Percentiles rank a stretch among this genome's conserved stretches.
These are phyloP conservation scores for Aldabrachelys gigantea DNA, from an alignment of 2,113 vertebrate genomes.

Conservation along the genomic window DNA sequence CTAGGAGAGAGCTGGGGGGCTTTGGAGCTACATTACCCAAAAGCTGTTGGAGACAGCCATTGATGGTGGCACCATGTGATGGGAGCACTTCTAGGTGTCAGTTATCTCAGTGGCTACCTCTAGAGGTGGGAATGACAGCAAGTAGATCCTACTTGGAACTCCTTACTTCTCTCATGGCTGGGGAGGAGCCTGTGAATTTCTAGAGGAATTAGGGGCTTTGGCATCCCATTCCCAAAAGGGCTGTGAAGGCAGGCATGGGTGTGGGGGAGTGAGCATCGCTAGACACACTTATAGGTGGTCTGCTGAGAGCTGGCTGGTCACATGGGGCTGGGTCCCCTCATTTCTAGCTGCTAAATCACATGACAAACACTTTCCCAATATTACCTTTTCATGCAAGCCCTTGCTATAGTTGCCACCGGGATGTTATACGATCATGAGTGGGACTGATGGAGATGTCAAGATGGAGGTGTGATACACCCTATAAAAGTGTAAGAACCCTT, in stretches of 20 bases:
- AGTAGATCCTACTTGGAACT: neutral
- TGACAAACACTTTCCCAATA: conserved; percentile 48
- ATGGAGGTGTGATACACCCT: conserved; percentile 69
- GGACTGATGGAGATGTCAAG: conserved; percentile 63
- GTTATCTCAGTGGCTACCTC: neutral
- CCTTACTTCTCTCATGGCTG: neutral
- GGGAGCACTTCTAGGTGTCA: neutral
- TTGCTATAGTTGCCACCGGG: conserved; percentile 67
- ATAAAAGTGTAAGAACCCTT: conserved; percentile 63
- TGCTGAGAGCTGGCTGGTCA: conserved; percentile 40
- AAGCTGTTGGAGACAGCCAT: neutral
- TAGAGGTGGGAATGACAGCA: neutral
- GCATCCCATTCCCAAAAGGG: neutral
- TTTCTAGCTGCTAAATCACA: conserved; percentile 55
- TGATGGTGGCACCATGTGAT: neutral
- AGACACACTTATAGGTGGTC: neutral
- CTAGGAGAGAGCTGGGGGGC: neutral
- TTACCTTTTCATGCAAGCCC: neutral
- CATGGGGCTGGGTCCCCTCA: conserved; percentile 34
- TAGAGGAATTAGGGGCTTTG: neutral
- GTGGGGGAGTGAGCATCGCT: neutral
- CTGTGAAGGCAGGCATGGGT: neutral
- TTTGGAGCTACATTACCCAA: neutral
- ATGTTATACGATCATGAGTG: conserved; percentile 54
- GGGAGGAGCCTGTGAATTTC: neutral